Percentiles rank a stretch among this genome's conserved stretches.
Conservation (phyloP, 2,888 invertebrate genomes). For the Mythimna ferrago region DNA sequence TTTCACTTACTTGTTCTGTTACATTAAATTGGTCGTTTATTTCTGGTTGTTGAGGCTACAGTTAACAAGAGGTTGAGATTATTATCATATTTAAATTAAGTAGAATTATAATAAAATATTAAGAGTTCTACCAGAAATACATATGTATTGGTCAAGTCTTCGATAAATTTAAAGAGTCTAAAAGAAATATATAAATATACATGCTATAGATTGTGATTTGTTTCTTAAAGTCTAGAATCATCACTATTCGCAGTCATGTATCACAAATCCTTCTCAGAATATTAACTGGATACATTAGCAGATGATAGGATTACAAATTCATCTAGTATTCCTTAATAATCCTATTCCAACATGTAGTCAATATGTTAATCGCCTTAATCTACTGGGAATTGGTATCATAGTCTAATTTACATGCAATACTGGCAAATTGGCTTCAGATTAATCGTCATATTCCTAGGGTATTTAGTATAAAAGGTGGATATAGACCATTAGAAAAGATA, state of each 20-base stretch:
- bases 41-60: conserved; percentile 78
- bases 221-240: background rate
- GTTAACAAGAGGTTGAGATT: background rate
- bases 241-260: background rate
- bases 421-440: background rate
- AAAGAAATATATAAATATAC: background rate
- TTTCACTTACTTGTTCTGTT: conserved; percentile 53
- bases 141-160: background rate
- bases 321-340: conserved; percentile 33
- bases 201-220: background rate
- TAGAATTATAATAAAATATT: background rate
- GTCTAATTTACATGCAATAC: conserved; percentile 4
- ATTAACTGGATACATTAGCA: background rate
- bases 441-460: background rate
- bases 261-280: conserved; percentile 5
- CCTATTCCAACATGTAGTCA: conserved; percentile 35
- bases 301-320: conserved; percentile 36
- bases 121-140: background rate
- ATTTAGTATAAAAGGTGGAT: no score
- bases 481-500: background rate
- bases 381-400: conserved; percentile 18
- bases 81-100: background rate
- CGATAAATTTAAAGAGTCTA: background rate
- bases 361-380: conserved; percentile 40
- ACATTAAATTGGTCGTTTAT: conserved; percentile 75